These are phyloP conservation scores for Calidris pygmaea DNA, from an alignment of 2,113 vertebrate species.

Conservation along the genomic window DNA sequence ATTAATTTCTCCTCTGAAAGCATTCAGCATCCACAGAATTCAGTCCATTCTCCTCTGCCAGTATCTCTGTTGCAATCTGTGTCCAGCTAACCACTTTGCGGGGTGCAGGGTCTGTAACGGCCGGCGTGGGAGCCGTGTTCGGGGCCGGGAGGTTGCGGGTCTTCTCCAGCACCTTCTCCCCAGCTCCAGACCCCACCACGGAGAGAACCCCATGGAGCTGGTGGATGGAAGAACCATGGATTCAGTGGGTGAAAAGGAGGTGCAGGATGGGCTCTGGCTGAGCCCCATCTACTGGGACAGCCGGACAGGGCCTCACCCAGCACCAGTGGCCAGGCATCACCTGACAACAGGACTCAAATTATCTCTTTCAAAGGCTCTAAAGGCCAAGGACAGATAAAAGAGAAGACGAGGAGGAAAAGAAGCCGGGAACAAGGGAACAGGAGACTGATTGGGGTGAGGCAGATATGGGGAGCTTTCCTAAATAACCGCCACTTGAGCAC, in stretches of 20 bases:
- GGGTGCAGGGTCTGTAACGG: not conserved
- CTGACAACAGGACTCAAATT: not conserved
- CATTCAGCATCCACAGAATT: not conserved
- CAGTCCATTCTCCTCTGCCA: not conserved
- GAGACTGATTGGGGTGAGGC: not conserved
- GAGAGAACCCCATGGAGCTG: not conserved
- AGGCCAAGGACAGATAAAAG: not conserved
- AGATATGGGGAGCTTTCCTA: not conserved
- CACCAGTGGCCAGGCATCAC: not conserved
- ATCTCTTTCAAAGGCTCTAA: not conserved
- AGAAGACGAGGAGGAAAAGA: not conserved
- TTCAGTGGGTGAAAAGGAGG: not conserved
- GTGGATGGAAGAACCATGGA: fast-evolving
- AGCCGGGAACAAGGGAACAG: not conserved
- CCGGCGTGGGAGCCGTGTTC: fast-evolving
- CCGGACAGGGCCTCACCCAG: not conserved
- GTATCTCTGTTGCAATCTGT: not conserved
- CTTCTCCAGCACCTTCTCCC: not conserved
- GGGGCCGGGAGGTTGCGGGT: fast-evolving
- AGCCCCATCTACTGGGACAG: not conserved
- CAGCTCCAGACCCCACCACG: not conserved
- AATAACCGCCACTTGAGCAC: not conserved
- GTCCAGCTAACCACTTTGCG: not conserved
- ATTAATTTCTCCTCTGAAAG: not conserved
- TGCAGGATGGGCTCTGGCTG: not conserved